A percentile compares a stretch with the other conserved stretches of the same genome.
Conservation (phyloP, 1,140 invertebrate genomes). For the Hyles euphorbiae region DNA sequence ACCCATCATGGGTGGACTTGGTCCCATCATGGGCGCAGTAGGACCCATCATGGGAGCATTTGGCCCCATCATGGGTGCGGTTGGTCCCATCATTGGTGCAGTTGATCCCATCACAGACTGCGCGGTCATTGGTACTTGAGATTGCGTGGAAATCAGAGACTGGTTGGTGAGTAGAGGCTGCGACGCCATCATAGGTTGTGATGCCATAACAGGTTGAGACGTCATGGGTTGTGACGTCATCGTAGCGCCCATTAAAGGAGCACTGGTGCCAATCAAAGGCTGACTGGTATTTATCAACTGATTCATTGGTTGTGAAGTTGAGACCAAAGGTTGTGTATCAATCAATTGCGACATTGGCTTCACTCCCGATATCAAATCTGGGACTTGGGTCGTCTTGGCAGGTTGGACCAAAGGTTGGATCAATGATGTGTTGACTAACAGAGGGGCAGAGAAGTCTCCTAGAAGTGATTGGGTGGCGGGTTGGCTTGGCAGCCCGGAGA, state of each 20-base stretch:
- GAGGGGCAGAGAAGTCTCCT: slow-evolving; percentile 25
- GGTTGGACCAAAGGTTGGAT: slow-evolving; percentile 30
- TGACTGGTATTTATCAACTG: not conserved
- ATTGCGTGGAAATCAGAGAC: slow-evolving; percentile 27
- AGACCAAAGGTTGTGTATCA: slow-evolving; percentile 22
- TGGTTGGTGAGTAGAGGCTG: slow-evolving; percentile 21
- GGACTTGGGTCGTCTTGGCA: slow-evolving; percentile 42
- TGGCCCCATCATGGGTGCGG: not conserved
- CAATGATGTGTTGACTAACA: slow-evolving; percentile 18
- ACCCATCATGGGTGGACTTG: not conserved
- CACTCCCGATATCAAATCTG: slow-evolving; percentile 59
- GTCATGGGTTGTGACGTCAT: not conserved
- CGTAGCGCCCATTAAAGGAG: not conserved
- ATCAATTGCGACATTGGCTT: slow-evolving; percentile 40
- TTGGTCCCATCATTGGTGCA: not conserved
- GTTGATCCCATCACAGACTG: not conserved
- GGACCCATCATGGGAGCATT: not conserved
- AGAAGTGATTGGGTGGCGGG: slow-evolving; percentile 35
- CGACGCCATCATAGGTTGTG: slow-evolving; percentile 25
- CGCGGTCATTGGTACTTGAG: not conserved
- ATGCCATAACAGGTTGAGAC: slow-evolving; percentile 6
- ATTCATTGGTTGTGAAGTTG: slow-evolving; percentile 26
- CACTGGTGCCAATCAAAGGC: slow-evolving; percentile 3
- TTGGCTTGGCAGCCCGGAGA: slow-evolving; percentile 32
- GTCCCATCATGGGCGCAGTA: not conserved